Evolutionary conservation across 2,888 invertebrate genomes (phyloP).

Genomic region (Beris morrisii): DNA sequence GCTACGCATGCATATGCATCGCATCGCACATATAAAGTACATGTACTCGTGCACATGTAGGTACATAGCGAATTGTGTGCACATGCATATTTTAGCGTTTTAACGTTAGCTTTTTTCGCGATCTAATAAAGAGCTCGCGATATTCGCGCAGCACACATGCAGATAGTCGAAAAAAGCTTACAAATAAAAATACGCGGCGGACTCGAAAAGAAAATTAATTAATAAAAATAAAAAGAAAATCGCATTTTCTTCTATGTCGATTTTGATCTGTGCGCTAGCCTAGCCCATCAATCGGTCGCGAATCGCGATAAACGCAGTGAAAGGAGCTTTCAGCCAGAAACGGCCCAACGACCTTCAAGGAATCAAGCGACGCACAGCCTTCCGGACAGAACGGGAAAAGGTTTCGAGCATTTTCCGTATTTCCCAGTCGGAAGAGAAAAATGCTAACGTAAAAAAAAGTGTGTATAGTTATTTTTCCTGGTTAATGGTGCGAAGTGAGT

Average conservation of each 20-base stretch:
- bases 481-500: neutral
- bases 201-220: conserved; percentile 1
- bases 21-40: neutral
- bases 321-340: conserved; percentile 41
- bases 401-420: neutral
- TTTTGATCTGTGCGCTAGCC: conserved; percentile 12
- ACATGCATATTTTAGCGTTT: conserved; percentile 25
- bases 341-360: conserved; percentile 32
- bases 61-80: conserved; percentile 33
- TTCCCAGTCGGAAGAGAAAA: too few relatives aligned
- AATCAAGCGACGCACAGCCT: conserved; percentile 15
- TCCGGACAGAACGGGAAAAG: neutral
- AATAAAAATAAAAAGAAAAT: conserved; percentile 11
- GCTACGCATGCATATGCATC: conserved; percentile 37
- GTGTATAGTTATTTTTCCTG: too few relatives aligned
- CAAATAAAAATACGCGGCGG: neutral
- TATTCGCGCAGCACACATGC: neutral
- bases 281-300: conserved; percentile 18
- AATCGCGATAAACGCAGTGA: conserved; percentile 40
- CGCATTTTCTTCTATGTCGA: neutral
- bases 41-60: neutral
- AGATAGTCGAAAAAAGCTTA: conserved; percentile 8
- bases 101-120: conserved; percentile 17
- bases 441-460: too few relatives aligned
- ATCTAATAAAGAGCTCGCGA: conserved; percentile 19